Conservation (phyloP, 2,113 vertebrate genomes). For the Lathamus discolor region DNA sequence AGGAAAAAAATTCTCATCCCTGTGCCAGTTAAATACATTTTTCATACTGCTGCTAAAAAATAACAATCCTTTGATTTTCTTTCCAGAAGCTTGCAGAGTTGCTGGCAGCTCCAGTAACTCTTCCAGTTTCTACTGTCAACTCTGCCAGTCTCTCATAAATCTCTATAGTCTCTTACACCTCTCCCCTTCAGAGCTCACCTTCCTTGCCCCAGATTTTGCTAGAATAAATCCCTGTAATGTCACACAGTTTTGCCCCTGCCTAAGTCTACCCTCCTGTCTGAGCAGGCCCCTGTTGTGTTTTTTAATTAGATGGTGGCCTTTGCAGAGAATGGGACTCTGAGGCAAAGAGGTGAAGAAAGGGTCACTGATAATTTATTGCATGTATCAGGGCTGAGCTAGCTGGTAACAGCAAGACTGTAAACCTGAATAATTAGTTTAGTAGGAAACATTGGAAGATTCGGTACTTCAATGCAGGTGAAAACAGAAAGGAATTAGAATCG, state of each 20-base stretch:
- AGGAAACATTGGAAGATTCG: neutral
- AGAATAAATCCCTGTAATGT: conserved; percentile 5
- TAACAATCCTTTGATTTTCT: conserved; percentile 10
- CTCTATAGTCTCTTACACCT: neutral
- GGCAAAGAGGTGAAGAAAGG: conserved; percentile 23
- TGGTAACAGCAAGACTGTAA: neutral
- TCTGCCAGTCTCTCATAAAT: conserved; percentile 11
- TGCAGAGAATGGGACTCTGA: neutral
- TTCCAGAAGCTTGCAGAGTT: neutral
- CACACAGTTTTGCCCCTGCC: fast-evolving
- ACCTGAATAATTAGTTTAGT: neutral
- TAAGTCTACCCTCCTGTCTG: neutral
- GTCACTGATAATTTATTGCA: conserved; percentile 19
- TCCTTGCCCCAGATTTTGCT: neutral
- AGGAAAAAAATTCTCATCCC: neutral
- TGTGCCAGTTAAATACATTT: neutral
- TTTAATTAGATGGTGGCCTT: conserved; percentile 19
- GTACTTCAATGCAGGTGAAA: neutral
- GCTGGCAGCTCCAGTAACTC: conserved; percentile 3
- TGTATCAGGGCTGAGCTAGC: neutral
- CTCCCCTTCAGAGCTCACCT: neutral
- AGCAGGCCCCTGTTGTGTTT: neutral
- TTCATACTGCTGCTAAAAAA: conserved; percentile 31
- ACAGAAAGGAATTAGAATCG: neutral
- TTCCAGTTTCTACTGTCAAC: neutral